Percentiles rank a stretch among this genome's conserved stretches.
phyloP scores from a whole-genome alignment of 2,113 vertebrate species.

The Pavo muticus region DNA sequence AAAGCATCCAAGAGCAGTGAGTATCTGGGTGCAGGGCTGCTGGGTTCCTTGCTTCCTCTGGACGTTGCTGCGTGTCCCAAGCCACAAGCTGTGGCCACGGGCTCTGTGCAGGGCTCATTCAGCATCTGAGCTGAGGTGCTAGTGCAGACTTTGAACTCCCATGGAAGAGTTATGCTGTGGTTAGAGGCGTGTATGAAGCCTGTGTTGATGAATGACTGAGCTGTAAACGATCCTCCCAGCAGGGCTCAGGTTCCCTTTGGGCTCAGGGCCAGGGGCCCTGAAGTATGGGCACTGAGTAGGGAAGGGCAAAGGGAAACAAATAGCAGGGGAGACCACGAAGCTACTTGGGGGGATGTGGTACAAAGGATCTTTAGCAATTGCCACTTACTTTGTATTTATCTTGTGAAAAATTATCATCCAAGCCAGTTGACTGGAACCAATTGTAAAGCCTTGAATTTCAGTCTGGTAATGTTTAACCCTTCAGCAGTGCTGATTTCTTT shows the following conservation, averaged over 20 bases:
- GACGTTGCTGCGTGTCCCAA: rapidly evolving
- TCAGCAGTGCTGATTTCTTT: constrained; percentile 17
- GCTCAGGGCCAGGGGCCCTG: background rate
- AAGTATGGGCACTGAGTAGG: background rate
- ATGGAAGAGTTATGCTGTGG: rapidly evolving
- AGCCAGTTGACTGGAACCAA: constrained; percentile 69
- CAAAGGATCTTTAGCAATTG: background rate
- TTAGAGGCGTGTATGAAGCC: background rate
- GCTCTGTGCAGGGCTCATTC: background rate
- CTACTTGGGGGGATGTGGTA: background rate
- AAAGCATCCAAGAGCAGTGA: constrained; percentile 84
- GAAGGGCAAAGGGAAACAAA: background rate
- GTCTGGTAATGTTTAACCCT: constrained; percentile 74
- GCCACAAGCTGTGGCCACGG: rapidly evolving
- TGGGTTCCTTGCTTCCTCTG: background rate
- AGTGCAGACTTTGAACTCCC: background rate
- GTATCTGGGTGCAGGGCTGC: constrained; percentile 2
- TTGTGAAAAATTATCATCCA: constrained; percentile 62
- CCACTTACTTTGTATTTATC: constrained; percentile 34
- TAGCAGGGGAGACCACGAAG: background rate
- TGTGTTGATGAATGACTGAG: background rate
- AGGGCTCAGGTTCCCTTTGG: background rate
- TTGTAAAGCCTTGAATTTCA: constrained; percentile 58
- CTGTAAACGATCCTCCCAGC: background rate
- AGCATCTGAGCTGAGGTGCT: rapidly evolving